Evolutionary conservation across 2,888 invertebrate species (phyloP), one percentile per base, ranked within the genome.

Genomic region (Desoria tigrina): DNA sequence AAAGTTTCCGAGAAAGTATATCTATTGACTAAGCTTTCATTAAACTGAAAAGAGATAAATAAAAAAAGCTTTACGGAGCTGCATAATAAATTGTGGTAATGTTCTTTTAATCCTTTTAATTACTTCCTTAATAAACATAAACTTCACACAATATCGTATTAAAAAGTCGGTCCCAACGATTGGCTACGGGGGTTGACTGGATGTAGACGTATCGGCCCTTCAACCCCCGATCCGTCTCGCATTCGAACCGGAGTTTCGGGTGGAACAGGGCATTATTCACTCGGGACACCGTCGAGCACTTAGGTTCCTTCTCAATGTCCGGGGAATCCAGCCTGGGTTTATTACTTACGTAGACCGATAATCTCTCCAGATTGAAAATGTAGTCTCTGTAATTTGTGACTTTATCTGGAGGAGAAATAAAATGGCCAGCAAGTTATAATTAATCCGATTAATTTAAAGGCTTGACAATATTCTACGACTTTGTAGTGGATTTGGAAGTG

Each of bases 121-220:
- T n/a, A n/a, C 9, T 45, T 51, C 7, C 27, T 45, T 66, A 80
- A 67, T 83, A 83, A 26, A 83, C 81, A 78, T 81, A 79, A 9
- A 84, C 83, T 77, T 84, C 83, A 73, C 84, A 84, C 23, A 84
- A 77, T 24, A 83, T 81, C 32, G 82, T 81, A 54, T 81, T 82
- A 77, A 83, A 84, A 18, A 82, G 78, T 54, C 81, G 76, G 68
- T 80, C 81, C 80, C 81, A 83, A 53, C 82, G 78, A 73, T 81
- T 80, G 42, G 80, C 79, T 16, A 81, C 79, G 27, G 83, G 83
- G 74, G 80, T 80, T 2, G 83, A 83, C 74, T 82, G 81, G 53
- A 84, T 80, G 75, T 83, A 82, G 26, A 83, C 79, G 73, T 82
- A 83, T 6, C 82, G 79, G 4, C 83, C 83, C 24, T 69, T 75